These are phyloP conservation scores for Phallusia fumigata DNA, from an alignment of 23 tunicate species.

Conservation along the genomic window DNA sequence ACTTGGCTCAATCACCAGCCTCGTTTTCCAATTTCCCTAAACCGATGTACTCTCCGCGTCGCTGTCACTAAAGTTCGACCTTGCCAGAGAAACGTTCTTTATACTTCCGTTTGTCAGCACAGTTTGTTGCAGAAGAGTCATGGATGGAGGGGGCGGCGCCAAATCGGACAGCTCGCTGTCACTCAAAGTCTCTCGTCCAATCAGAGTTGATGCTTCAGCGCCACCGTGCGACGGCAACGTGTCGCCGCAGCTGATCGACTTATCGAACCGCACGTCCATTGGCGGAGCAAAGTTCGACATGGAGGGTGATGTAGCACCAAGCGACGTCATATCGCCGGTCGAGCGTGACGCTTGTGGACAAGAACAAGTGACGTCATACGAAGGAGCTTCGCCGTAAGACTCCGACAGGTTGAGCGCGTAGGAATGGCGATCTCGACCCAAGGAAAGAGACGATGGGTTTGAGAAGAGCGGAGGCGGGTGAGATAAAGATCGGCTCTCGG, in stretches of 20 bases:
- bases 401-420: not conserved
- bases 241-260: not conserved
- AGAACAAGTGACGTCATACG: not conserved
- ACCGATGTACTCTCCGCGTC: not conserved
- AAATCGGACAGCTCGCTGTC: slow-evolving; percentile 44
- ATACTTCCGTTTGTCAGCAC: not conserved
- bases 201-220: not conserved
- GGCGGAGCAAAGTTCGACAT: slow-evolving; percentile 9
- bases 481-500: not conserved
- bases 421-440: not conserved
- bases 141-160: slow-evolving; percentile 29
- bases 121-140: slow-evolving; percentile 2
- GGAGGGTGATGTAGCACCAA: not conserved
- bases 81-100: not conserved
- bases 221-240: not conserved
- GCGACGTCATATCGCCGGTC: slow-evolving; percentile 6
- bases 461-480: not conserved
- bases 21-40: no score
- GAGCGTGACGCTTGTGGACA: slow-evolving; percentile 8
- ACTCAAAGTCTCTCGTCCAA: slow-evolving; percentile 20
- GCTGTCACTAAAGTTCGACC: not conserved
- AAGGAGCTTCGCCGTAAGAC: not conserved
- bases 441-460: not conserved
- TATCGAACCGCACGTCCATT: slow-evolving; percentile 6
- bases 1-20: not conserved